phyloP scores from a whole-genome alignment of 2,888 invertebrate genomes.

The Sinelater perroti region DNA sequence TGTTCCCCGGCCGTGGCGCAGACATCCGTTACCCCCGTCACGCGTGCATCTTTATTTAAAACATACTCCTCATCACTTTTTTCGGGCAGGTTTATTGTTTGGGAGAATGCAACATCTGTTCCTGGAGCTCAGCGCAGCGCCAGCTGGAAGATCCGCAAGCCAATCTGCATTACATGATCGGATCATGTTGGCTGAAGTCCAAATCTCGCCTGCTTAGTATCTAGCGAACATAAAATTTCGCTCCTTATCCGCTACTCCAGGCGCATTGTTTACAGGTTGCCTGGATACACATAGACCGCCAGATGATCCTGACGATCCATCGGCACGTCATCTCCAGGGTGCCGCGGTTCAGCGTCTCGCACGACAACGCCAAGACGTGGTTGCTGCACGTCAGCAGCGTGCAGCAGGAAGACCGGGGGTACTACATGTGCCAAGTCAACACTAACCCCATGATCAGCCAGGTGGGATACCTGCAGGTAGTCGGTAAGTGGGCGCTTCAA shows the following conservation, averaged over 20 bases:
- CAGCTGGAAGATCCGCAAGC: slow-evolving; percentile 48
- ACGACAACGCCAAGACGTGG: slow-evolving; percentile 94
- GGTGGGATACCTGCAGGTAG: slow-evolving; percentile 91
- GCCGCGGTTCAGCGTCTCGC: slow-evolving; percentile 89
- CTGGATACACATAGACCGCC: slow-evolving; percentile 93
- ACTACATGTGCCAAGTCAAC: slow-evolving; percentile 90
- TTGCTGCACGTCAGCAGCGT: slow-evolving; percentile 89
- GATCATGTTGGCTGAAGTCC: slow-evolving; percentile 51
- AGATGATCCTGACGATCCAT: slow-evolving; percentile 93
- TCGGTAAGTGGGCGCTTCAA: slow-evolving; percentile 71
- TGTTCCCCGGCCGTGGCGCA: slow-evolving; percentile 2
- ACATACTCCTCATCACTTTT: slow-evolving; percentile 43
- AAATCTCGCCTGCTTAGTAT: slow-evolving; percentile 44
- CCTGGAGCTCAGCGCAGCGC: slow-evolving; percentile 44
- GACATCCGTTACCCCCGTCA: slow-evolving; percentile 23
- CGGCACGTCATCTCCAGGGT: slow-evolving; percentile 90
- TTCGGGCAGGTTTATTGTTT: slow-evolving; percentile 42
- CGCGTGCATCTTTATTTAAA: slow-evolving; percentile 42
- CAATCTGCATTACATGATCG: slow-evolving; percentile 53
- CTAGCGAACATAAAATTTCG: slow-evolving; percentile 42
- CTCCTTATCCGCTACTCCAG: slow-evolving; percentile 26
- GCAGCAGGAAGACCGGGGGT: slow-evolving; percentile 90
- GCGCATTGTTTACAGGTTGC: slow-evolving; percentile 76
- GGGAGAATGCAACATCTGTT: slow-evolving; percentile 46
- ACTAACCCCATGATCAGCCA: slow-evolving; percentile 96